Percentiles rank a stretch among this genome's conserved stretches.
Evolutionary conservation across 2,797 vertebrate species (phyloP).

Genomic region (Rhinoraja longicauda): DNA sequence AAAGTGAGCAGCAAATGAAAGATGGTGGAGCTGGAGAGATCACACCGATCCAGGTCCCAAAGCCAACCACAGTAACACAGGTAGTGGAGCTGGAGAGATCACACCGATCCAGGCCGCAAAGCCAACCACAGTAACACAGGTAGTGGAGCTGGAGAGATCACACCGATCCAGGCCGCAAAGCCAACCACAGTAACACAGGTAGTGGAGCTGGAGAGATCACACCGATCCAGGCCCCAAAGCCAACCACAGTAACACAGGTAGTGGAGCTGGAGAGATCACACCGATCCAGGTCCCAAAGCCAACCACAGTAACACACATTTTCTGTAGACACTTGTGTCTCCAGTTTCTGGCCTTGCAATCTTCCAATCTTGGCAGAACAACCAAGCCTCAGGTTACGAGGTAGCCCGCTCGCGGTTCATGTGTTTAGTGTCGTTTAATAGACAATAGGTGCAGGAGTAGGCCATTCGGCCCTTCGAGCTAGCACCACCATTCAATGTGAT

Average conservation of each 20-base stretch:
- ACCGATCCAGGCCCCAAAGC: not conserved
- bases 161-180: not conserved
- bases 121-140: too few relatives aligned
- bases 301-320: not conserved
- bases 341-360: not conserved
- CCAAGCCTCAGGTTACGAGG: not conserved
- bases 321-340: conserved; percentile 33
- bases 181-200: too few relatives aligned
- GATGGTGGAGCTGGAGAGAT: fast-evolving
- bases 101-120: not conserved
- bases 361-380: not conserved
- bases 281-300: not conserved
- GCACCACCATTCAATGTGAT: too few relatives aligned
- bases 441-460: too few relatives aligned
- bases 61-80: not conserved
- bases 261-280: fast-evolving
- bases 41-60: not conserved
- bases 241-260: too few relatives aligned
- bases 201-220: fast-evolving
- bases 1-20: not conserved
- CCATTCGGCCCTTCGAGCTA: too few relatives aligned
- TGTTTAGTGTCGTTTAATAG: too few relatives aligned
- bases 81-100: fast-evolving
- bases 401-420: too few relatives aligned
- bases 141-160: fast-evolving